Conservation (phyloP, 1,140 invertebrate genomes). For the Octopus sinensis region DNA sequence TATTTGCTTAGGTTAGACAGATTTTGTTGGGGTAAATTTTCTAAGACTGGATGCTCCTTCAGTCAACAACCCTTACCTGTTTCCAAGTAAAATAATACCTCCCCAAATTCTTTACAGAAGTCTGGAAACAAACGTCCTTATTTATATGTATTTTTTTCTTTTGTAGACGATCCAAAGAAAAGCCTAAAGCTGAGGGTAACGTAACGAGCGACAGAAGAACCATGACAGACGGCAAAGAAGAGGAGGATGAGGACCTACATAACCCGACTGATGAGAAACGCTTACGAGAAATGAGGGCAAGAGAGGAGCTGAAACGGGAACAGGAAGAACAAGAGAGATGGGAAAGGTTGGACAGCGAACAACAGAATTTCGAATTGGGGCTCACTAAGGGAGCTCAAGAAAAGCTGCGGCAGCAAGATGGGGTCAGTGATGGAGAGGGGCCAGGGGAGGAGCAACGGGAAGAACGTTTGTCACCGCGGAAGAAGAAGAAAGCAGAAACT, state of each 20-base stretch:
- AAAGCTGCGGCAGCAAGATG: conserved; percentile 25
- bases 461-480: neutral
- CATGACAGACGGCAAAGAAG: conserved; percentile 1
- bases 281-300: conserved; percentile 26
- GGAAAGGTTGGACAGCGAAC: conserved; percentile 25
- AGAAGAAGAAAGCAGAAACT: conserved; percentile 5
- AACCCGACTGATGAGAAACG: conserved; percentile 19
- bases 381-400: conserved; percentile 25
- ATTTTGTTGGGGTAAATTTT: no score
- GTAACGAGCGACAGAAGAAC: neutral
- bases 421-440: conserved; percentile 30
- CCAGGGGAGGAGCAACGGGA: neutral
- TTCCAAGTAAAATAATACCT: no score
- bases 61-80: no score
- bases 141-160: no score
- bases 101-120: no score
- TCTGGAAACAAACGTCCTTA: no score
- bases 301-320: conserved; percentile 29
- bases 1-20: no score
- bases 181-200: neutral
- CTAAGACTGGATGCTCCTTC: no score
- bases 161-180: neutral
- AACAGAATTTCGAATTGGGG: conserved; percentile 29
- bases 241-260: neutral
- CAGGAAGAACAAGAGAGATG: conserved; percentile 29